A percentile compares a stretch with the other conserved stretches of the same genome.
phyloP scores from a whole-genome alignment of 2,888 invertebrate species.

The Exocentrus adspersus region DNA sequence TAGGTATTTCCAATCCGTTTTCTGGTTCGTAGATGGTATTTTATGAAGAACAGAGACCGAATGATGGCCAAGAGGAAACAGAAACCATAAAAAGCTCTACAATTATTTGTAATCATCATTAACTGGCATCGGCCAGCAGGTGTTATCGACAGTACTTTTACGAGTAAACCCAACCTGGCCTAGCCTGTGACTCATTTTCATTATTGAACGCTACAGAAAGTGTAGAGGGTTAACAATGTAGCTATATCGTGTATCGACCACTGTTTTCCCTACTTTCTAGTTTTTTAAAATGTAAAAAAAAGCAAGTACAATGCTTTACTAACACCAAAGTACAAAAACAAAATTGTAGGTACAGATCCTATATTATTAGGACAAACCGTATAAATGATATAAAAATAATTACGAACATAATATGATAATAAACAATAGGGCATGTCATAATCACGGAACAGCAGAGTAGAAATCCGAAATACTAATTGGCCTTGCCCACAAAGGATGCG shows the following conservation, averaged over 20 bases:
- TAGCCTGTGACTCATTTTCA: constrained; percentile 25
- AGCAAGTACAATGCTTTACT: too few relatives aligned
- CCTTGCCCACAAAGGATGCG: too few relatives aligned
- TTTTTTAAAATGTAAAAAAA: too few relatives aligned
- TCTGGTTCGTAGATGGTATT: neutral
- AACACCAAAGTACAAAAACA: too few relatives aligned
- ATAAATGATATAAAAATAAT: too few relatives aligned
- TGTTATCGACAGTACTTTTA: constrained; percentile 21
- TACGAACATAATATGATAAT: too few relatives aligned
- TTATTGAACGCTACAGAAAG: constrained; percentile 16
- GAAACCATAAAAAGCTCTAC: constrained; percentile 7
- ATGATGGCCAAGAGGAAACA: constrained; percentile 1
- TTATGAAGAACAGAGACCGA: neutral
- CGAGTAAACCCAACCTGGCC: constrained; percentile 25
- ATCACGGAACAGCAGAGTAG: too few relatives aligned
- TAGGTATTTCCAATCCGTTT: too few relatives aligned
- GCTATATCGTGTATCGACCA: neutral
- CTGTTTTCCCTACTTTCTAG: constrained; percentile 5
- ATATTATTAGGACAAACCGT: too few relatives aligned
- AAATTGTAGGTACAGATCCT: too few relatives aligned
- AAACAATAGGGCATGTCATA: too few relatives aligned
- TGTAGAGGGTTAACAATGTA: constrained; percentile 2
- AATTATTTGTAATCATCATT: constrained; percentile 26
- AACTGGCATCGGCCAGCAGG: constrained; percentile 17
- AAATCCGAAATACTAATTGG: too few relatives aligned